Base-by-base conservation (phyloP, 2,113 vertebrate species). In the Leucopternis melanops region DNA sequence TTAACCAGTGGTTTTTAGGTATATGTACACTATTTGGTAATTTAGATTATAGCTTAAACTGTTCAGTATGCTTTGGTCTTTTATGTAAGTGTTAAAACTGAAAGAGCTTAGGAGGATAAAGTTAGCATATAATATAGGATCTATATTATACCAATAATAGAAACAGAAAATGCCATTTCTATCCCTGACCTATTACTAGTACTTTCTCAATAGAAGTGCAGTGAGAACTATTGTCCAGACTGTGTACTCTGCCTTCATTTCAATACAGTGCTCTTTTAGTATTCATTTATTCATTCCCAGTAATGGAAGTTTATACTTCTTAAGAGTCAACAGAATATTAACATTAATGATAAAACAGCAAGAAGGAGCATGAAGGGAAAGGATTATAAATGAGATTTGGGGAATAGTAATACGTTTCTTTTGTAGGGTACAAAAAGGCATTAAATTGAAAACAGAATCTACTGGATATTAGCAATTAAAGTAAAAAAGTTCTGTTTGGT, bases 211-310 rank as follows among this genome's bases (percentile, higher is more conserved):
- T 20, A 22, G 7, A 88, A 80, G 11, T 86, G 13, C 18, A 40
- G 10, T 61, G 69, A 93, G 49, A 86, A 14, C 61, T 88, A 3
- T 26, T 23, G 50, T 74, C 36, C 47, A 63, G 38, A 36, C 69
- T 73, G 22, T 67, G 31, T 70, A n/a, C 38, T 75, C 3, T 26
- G 7, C 83, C 32, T 72, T 75, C 40, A 75, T 83, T 96, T 96
- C 92, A 95, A 57, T 94, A 59, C 63, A 75, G 38, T 47, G 13
- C 11, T 96, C 50, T 94, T 94, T 94, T 95, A 92, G 61, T 92
- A 97, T 97, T 97, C n/a, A 97, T 97, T 95, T 97, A 95, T 97
- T 98, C 69, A 44, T 81, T 94, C 94, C 91, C 58, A 29, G 72
- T 93, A 95, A 95, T 94, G 75, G 83, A 97, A 94, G 67, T 88